A percentile compares a stretch with the other conserved stretches of the same genome.
These are phyloP conservation scores for Callithrix jacchus DNA, from an alignment of 2,113 vertebrate genomes.

Conservation along the genomic window DNA sequence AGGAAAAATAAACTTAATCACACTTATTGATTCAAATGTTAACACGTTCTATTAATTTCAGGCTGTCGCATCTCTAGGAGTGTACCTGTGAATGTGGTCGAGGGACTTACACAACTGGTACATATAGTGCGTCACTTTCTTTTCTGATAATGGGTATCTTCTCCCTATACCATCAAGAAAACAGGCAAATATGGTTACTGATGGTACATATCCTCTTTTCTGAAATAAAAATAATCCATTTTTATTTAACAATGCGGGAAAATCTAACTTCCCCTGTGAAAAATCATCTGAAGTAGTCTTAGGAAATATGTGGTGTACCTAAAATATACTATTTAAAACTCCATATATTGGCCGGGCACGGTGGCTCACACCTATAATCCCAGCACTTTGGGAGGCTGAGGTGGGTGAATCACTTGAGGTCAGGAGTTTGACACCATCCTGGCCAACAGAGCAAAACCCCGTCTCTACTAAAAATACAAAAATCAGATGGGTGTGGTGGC, in stretches of 20 bases:
- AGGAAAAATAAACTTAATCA: conserved; percentile 32
- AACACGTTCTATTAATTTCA: background rate
- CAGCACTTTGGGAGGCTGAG: background rate
- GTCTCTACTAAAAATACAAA: background rate
- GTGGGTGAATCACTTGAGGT: too few relatives aligned
- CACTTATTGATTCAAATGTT: background rate
- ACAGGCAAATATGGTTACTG: conserved; percentile 25
- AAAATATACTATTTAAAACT: background rate
- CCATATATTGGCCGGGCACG: too few relatives aligned
- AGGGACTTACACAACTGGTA: conserved; percentile 91
- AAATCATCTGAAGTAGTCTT: background rate
- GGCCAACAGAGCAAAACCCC: background rate
- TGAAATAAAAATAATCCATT: background rate
- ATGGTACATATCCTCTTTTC: background rate
- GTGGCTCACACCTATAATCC: background rate
- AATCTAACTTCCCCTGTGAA: background rate
- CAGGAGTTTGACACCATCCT: background rate
- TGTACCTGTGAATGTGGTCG: conserved; percentile 90
- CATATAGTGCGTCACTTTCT: conserved; percentile 86
- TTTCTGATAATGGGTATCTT: conserved; percentile 86
- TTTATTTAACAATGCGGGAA: background rate
- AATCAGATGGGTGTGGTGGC: background rate
- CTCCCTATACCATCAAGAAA: conserved; percentile 82
- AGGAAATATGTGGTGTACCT: fast-evolving
- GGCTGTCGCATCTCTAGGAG: background rate